phyloP scores from a whole-genome alignment of 2,113 vertebrate genomes.

The Rutilus rutilus region DNA sequence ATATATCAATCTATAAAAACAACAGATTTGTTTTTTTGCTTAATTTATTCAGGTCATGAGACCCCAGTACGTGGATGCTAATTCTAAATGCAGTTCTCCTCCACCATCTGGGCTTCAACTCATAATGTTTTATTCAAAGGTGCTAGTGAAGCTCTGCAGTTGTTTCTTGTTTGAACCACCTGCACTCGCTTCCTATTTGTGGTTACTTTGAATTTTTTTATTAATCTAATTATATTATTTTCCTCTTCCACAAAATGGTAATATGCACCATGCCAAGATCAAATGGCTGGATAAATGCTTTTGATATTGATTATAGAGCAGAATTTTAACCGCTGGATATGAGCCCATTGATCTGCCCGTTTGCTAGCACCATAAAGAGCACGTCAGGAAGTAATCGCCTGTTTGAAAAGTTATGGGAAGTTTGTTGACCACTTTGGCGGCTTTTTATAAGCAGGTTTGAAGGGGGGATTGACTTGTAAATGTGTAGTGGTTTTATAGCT shows the following conservation, averaged over 20 bases:
- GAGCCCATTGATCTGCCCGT: slow-evolving; percentile 4
- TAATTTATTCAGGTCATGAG: not conserved
- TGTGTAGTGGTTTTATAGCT: not conserved
- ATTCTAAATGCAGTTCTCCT: not conserved
- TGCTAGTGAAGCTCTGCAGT: not conserved
- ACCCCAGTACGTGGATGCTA: not conserved
- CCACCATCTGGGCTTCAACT: not conserved
- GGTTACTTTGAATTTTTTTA: not conserved
- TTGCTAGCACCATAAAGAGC: not conserved
- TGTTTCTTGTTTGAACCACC: slow-evolving; percentile 11
- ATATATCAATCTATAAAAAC: not conserved
- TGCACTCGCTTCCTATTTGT: not conserved
- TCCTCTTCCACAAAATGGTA: not conserved
- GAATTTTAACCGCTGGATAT: slow-evolving; percentile 8
- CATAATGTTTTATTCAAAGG: slow-evolving; percentile 7
- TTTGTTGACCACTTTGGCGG: not conserved
- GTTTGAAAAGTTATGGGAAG: not conserved
- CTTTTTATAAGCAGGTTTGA: not conserved
- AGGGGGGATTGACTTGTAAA: not conserved
- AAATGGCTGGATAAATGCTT: slow-evolving; percentile 25
- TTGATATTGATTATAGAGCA: slow-evolving; percentile 24
- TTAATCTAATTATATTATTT: slow-evolving; percentile 17
- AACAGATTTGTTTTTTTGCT: not conserved
- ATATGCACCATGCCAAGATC: not conserved
- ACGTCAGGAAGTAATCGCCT: slow-evolving; percentile 13